Base-by-base conservation (phyloP, 2,797 vertebrate species). In the Myotis myotis region DNA sequence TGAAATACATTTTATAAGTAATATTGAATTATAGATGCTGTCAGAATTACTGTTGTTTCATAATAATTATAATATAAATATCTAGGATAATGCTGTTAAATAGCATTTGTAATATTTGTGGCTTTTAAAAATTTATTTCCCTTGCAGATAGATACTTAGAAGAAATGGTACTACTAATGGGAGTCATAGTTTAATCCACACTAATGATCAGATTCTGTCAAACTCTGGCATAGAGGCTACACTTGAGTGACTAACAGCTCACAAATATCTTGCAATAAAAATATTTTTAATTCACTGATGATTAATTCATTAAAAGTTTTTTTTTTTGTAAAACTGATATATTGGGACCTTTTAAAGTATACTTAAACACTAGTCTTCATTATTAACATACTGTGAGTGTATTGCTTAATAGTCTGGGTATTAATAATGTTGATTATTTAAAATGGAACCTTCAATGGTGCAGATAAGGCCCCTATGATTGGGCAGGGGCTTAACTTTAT, bases 31-130 rank as follows among this genome's bases (percentile, higher is more conserved):
- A 55, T 9, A 78, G 33, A 89, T n/a, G 22, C 4, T 13, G 5
- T 75, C 20, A 72, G 8, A 87, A 71, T 87, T 80, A 33, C 5
- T 30, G 0, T 74, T 80, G 11, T 70, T 81, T 87, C 97, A 0
- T 98, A 93, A 0, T 98, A 98, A 55, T 0, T 99, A 98, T n/a
- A 74, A 5, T 0, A 97, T 98, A 0, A 98, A 98, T 0, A 98
- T 98, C 97, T 0, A 98, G 0, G 0, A 96, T 0, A 0, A 98
- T 88, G 0, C 98, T 98, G 12, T 60, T 60, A 84, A 0, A 98
- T 0, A 98, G 3, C 0, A 96, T 66, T 0, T 97, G 93, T 0
- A 96, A 96, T 0, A 97, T 75, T 11, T 98, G 86, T 22, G 19
- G 53, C 30, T 98, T 98, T 0, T 90, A 94, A 3, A 8, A 25